Evolutionary conservation across 1,140 invertebrate species (phyloP), one percentile per base, ranked within the genome.

Genomic region (Drosophila lini): DNA sequence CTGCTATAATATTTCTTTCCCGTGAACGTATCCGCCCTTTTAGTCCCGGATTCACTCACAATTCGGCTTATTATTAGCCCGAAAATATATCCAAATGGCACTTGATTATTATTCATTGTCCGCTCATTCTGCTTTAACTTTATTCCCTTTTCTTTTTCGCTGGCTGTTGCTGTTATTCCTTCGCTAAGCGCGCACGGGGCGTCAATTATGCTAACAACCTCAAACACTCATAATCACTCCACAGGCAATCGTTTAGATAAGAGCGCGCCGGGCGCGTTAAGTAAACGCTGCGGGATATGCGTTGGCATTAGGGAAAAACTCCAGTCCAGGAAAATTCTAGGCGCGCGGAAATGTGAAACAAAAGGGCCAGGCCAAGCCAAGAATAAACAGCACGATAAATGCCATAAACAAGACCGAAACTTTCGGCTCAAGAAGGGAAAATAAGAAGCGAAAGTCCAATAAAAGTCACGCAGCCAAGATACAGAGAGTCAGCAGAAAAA

Each of bases 241-340:
- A 88, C 84, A 89, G 84, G 86, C 84, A 88, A 89, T 84, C 84
- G 84, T 88, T 88, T 88, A 88, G 84, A 88, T 88, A 88, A 88
- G 84, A 76, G 70, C 52, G 53, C 60, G 74, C 50, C 64, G 64
- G 79, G 70, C 79, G 81, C 81, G 82, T 86, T 89, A 89, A 83
- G 84, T 47, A 78, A 88, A 89, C 84, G 84, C 84, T 88, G 84
- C 84, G 74, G 84, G 84, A 88, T 84, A 88, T 84, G 79, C 76
- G 67, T 50, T 41, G 70, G 58, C 61, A 57, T 64, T 59, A 64
- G 52, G 57, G 63, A 38, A 16, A 53, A 57, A 74, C 76, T 60
- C 53, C 40, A 28, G 32, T 45, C 52, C 13, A 15, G 34, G 16
- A 32, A 52, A 44, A 55, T 38, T 75, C 61, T 58, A 75, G 55